phyloP scores from a whole-genome alignment of 2,888 invertebrate genomes.

The Apoda limacodes region DNA sequence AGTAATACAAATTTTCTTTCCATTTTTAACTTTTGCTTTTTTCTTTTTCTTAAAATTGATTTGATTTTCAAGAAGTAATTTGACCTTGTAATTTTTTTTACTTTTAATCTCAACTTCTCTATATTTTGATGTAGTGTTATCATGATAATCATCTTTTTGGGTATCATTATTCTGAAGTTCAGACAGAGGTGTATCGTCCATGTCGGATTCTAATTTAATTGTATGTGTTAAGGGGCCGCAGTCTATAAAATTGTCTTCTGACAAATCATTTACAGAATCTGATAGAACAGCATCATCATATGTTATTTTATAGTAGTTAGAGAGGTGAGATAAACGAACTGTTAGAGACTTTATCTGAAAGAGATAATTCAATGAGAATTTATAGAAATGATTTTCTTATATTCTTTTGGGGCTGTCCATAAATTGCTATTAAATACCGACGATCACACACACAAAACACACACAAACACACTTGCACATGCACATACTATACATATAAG shows the following conservation, averaged over 20 bases:
- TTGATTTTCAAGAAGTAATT: constrained; percentile 8
- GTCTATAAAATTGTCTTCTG: constrained; percentile 33
- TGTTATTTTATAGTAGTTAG: constrained; percentile 13
- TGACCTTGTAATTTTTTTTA: too few relatives aligned
- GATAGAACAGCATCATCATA: constrained; percentile 16
- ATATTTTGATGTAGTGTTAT: constrained; percentile 4
- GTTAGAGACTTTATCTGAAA: constrained; percentile 25
- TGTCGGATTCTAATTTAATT: constrained; percentile 27
- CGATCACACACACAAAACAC: too few relatives aligned
- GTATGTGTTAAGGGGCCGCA: constrained; percentile 23
- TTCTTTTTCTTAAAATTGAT: constrained; percentile 14
- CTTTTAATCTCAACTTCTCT: too few relatives aligned
- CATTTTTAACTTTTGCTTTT: constrained; percentile 14
- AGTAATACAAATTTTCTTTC: constrained; percentile 10
- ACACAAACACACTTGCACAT: too few relatives aligned
- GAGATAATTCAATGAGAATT: constrained; percentile 1
- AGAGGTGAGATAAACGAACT: constrained; percentile 24
- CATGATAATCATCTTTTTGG: constrained; percentile 10
- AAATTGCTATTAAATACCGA: too few relatives aligned
- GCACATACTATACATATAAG: too few relatives aligned
- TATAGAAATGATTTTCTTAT: constrained; percentile 1
- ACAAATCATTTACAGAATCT: constrained; percentile 9
- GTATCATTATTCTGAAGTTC: constrained; percentile 21
- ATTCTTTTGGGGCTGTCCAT: too few relatives aligned
- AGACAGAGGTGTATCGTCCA: constrained; percentile 35